These are phyloP conservation scores for Oopsacas minuta DNA, from an alignment of 37 sponge, comb jelly and placozoan species.

Conservation along the genomic window DNA sequence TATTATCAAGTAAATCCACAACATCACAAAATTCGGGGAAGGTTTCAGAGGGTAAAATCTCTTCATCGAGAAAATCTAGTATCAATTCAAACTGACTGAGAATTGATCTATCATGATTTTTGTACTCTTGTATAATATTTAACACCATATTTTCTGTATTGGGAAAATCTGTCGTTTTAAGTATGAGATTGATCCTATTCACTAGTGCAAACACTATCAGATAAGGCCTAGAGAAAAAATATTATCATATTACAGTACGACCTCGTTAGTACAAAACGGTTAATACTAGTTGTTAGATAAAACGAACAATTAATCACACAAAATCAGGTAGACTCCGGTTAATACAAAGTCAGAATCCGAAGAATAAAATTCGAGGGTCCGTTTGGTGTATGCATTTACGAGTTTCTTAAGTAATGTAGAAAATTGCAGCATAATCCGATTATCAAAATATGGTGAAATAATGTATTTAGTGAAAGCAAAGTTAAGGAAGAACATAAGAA, in stretches of 20 bases:
- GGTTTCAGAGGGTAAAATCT: background rate
- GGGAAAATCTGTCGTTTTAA: background rate
- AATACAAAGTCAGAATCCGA: too few species aligned
- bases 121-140: background rate
- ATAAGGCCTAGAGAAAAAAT: too few species aligned
- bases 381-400: too few species aligned
- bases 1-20: background rate
- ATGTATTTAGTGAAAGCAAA: too few species aligned
- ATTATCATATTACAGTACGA: background rate
- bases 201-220: background rate
- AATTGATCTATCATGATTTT: background rate
- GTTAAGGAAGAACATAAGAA: too few species aligned
- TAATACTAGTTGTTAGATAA: too few species aligned
- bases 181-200: background rate
- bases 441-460: too few species aligned
- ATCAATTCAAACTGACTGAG: background rate
- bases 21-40: background rate
- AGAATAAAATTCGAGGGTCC: background rate
- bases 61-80: background rate
- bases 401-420: too few species aligned
- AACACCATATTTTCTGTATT: background rate
- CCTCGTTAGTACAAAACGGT: background rate
- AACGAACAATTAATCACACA: too few species aligned
- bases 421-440: too few species aligned
- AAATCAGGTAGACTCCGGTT: too few species aligned